phyloP scores from a whole-genome alignment of 2,888 invertebrate species.

The Melieria crassipennis region DNA sequence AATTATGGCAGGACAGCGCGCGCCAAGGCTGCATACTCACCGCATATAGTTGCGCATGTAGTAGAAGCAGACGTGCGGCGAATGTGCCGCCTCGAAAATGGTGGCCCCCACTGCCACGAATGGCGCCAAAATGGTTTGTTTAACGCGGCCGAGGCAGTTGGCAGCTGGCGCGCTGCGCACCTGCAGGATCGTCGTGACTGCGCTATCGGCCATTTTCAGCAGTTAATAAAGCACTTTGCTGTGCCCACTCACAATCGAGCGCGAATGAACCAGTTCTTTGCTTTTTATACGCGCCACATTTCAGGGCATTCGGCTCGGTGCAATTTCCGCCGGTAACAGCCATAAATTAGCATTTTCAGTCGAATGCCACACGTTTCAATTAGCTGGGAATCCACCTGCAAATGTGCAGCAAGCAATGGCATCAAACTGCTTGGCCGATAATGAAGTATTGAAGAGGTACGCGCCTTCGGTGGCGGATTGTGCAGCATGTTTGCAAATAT shows the following conservation, averaged over 20 bases:
- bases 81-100: conserved; percentile 5
- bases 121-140: conserved; percentile 21
- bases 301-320: background rate
- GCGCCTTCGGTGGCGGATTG: too few species aligned
- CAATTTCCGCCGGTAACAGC: too few species aligned
- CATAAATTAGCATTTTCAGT: too few species aligned
- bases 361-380: too few species aligned
- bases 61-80: conserved; percentile 11
- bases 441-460: too few species aligned
- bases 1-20: too few species aligned
- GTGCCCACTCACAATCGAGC: too few species aligned
- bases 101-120: conserved; percentile 3
- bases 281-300: background rate
- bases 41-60: conserved; percentile 18
- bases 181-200: background rate
- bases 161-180: background rate
- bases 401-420: too few species aligned
- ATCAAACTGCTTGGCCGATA: too few species aligned
- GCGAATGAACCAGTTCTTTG: background rate
- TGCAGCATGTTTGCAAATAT: too few species aligned
- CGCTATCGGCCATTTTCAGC: conserved; percentile 25
- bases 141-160: background rate
- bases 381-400: too few species aligned
- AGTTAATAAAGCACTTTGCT: conserved; percentile 27
- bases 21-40: background rate